Percentiles rank a stretch among this genome's conserved stretches.
Conservation (phyloP, 1,140 invertebrate species). For the Polypedilum pembai region DNA sequence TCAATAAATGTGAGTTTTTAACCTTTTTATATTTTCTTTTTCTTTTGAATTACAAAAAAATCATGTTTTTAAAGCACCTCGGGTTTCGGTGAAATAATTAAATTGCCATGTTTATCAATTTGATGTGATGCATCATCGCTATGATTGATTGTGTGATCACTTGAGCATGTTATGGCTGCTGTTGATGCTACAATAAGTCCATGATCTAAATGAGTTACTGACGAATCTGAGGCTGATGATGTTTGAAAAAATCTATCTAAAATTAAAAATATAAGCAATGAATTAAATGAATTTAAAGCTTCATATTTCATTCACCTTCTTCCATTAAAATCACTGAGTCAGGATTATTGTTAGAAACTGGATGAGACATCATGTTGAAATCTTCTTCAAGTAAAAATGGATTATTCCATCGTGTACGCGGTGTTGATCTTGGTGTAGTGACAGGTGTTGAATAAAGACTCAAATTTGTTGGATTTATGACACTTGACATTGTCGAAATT, state of each 20-base stretch:
- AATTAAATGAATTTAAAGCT: neutral
- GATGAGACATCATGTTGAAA: slow-evolving; percentile 79
- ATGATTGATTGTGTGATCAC: slow-evolving; percentile 28
- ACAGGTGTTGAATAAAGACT: slow-evolving; percentile 77
- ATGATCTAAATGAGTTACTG: slow-evolving; percentile 21
- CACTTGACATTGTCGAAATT: slow-evolving; percentile 65
- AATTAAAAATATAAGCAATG: neutral
- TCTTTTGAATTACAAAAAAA: neutral
- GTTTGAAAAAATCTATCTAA: slow-evolving; percentile 30
- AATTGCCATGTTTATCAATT: slow-evolving; percentile 14
- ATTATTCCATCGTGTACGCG: slow-evolving; percentile 69
- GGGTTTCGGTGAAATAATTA: slow-evolving; percentile 25
- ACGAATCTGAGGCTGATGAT: slow-evolving; percentile 12
- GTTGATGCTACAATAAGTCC: slow-evolving; percentile 23
- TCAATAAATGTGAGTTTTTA: slow-evolving; percentile 2
- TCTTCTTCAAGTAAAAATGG: slow-evolving; percentile 88
- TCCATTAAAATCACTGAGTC: slow-evolving; percentile 65
- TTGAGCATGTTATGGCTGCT: slow-evolving; percentile 20
- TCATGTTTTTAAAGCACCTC: slow-evolving; percentile 25
- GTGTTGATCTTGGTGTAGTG: slow-evolving; percentile 58
- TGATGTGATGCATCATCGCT: neutral
- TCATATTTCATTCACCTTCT: slow-evolving; percentile 48
- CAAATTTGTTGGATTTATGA: slow-evolving; percentile 84
- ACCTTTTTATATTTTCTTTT: neutral
- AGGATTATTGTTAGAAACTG: slow-evolving; percentile 52